Base-by-base conservation (phyloP, 1,140 invertebrate species). In the Rhagoletis zephyria region DNA sequence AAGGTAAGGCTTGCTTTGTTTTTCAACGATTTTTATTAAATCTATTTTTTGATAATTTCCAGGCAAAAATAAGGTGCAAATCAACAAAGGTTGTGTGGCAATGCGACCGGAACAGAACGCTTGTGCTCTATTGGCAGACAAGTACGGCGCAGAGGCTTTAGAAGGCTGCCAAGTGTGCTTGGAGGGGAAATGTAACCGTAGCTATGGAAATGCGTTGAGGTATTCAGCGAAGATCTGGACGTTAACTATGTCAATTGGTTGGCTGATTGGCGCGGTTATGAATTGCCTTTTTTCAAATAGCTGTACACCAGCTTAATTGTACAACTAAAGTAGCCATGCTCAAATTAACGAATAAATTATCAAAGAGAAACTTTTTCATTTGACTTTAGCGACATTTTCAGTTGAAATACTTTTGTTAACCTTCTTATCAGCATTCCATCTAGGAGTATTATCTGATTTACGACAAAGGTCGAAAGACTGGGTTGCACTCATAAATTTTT, bases 61-160 rank as follows among this genome's bases (percentile, higher is more conserved):
- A 81, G 74, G 48, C 6, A 5, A 81, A 59, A 56, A 81, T 56
- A 81, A 81, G 42, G 48, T 56, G 74, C 45, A 81, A 81, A 10
- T 81, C 4, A 81, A 81, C n/a, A 81, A 81, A 81, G 74, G 74
- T 19, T 81, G 74, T 10, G 42, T 81, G 2, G 74, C 74, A 56
- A 48, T 81, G 51, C 74, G 48, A 9, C 16, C n/a, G 4, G 14
- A 81, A 9, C 14, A 42, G 48, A 56, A 5, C 16, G 74, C 74
- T 16, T 56, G 45, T 10, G 74, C 9, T 19, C 2, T 81, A 51
- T 16, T 81, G 12, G 45, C 19, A 9, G 14, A 6, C 3, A 81
- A 81, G 30, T 81, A 81, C 30, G 74, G 48, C 3, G 9, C 7
- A n/a, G 48, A 3, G 2, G 10, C 74, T 12, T 56, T 81, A 7